Evolutionary conservation across 2,888 invertebrate species (phyloP), one percentile per base, ranked within the genome.

Genomic region (Tanypteryx hageni): DNA sequence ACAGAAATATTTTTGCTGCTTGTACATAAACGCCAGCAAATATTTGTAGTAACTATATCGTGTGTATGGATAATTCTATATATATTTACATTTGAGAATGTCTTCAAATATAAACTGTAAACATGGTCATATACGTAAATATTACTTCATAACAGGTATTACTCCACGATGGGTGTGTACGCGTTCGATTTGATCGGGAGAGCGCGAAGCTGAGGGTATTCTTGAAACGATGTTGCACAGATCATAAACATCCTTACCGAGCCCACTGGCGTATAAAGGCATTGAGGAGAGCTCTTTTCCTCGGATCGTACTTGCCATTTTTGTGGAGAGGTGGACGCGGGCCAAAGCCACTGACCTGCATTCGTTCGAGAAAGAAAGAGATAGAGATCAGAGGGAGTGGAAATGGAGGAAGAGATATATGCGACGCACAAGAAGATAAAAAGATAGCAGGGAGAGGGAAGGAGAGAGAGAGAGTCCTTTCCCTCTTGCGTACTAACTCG

Each of bases 401-500:
- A 16, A n/a, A 16, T 16, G 64, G 16, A 68, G n/a, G 68, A n/a
- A 13, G n/a, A n/a, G 44, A 44, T 44, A 5, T 44, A 44, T 3
- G 44, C 44, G 5, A 44, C 3, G 44, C 44, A 44, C 44, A 44
- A 44, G 5, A 44, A 44, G 44, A 44, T 44, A 44, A 44, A 44
- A 44, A 44, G 44, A 44, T 3, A 44, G 44, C 44, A 44, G 44
- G 44, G 44, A 44, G 44, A 18, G 22, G n/a, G n/a, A 68, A 68
- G 68, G 68, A n/a, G 8, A n/a, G 68, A 44, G 68, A n/a, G 22
- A 13, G 76, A 76, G 27, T 27, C 76, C 76, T 76, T 76, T 76
- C 76, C 76, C 76, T 76, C 76, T 76, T 76, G 76, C 13, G 27
- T 22, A 76, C 76, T 76, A 76, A 76, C 76, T 76, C 76, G 76